Conservation (phyloP, 1,140 invertebrate species). For the Mamestra configurata region DNA sequence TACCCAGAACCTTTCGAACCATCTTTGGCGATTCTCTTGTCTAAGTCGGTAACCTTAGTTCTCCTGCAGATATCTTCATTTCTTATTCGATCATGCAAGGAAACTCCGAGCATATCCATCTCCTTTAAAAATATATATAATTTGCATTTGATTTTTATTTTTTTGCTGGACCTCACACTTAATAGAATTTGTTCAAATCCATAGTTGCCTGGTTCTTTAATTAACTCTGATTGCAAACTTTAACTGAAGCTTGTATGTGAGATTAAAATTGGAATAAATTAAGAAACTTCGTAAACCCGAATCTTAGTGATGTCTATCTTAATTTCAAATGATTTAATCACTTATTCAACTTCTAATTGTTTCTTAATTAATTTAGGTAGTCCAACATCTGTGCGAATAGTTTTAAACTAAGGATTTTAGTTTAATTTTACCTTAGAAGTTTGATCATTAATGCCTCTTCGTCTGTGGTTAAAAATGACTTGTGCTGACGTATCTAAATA, state of each 20-base stretch:
- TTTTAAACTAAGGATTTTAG: conserved; percentile 27
- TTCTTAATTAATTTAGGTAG: conserved; percentile 36
- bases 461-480: background rate
- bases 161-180: too few species aligned
- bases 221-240: background rate
- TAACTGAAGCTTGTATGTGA: background rate
- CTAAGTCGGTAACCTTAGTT: too few species aligned
- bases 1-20: too few species aligned
- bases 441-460: background rate
- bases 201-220: too few species aligned
- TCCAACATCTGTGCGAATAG: conserved; percentile 28
- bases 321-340: conserved; percentile 34
- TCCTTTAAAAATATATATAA: too few species aligned
- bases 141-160: too few species aligned
- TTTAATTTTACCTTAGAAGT: background rate
- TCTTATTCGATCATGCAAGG: too few species aligned
- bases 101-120: too few species aligned
- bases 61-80: too few species aligned
- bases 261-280: conserved; percentile 1
- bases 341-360: conserved; percentile 30
- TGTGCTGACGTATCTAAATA: too few species aligned
- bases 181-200: too few species aligned
- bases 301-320: conserved; percentile 3
- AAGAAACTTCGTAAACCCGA: background rate
- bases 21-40: too few species aligned